phyloP scores from a whole-genome alignment of 1,140 invertebrate species.

The Brachionus plicatilis region DNA sequence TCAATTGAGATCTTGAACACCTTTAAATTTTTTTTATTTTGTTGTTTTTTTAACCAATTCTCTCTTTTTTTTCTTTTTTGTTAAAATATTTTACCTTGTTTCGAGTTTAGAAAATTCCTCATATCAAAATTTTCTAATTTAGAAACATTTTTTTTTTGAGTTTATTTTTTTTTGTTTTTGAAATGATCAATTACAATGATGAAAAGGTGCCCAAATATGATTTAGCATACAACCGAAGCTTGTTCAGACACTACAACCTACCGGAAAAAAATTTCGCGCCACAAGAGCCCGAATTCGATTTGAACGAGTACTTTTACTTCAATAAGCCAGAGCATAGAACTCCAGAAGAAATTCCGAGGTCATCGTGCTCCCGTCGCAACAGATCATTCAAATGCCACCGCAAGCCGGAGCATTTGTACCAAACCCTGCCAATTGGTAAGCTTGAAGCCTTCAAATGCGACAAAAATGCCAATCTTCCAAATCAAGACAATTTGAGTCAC shows the following conservation, averaged over 20 bases:
- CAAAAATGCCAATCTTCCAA: not conserved
- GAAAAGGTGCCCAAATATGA: not conserved
- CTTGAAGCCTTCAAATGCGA: not conserved
- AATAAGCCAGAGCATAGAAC: not conserved
- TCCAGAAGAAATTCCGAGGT: not conserved
- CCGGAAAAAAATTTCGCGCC: not conserved
- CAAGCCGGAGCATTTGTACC: not conserved
- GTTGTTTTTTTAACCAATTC: not conserved
- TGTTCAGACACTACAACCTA: not conserved
- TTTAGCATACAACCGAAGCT: not conserved
- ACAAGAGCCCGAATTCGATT: not conserved
- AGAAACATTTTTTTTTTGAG: not conserved
- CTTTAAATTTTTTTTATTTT: constrained; percentile 4
- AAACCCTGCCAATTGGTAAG: not conserved
- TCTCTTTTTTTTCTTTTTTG: not conserved
- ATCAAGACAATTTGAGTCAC: not conserved
- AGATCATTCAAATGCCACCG: not conserved
- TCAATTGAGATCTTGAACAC: constrained; percentile 25
- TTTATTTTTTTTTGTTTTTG: not conserved
- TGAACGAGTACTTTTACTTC: constrained; percentile 1
- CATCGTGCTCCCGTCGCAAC: not conserved
- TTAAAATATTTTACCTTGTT: not conserved
- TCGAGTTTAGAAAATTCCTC: not conserved
- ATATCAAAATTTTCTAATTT: not conserved
- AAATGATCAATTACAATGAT: constrained; percentile 18